Base-by-base conservation (phyloP, 2,113 vertebrate genomes). In the Microcebus ravelobensis region DNA sequence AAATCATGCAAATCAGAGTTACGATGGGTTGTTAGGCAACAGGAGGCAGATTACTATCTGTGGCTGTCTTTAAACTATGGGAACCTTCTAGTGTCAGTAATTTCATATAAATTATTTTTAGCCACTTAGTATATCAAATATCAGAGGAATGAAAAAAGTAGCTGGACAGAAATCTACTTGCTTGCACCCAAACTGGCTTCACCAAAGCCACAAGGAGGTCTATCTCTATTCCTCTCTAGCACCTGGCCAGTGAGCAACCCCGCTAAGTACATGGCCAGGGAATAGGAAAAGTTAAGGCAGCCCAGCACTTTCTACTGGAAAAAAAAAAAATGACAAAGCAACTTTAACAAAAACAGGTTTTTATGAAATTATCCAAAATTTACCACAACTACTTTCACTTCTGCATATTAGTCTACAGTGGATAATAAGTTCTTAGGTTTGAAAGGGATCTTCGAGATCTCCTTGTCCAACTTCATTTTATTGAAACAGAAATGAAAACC, bases 401-500 rank as follows among this genome's bases (percentile, higher is more conserved):
- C 42, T 61, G 76, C 9, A 45, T 71, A 20, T 77, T 76, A 70
- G 63, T 82, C 61, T 82, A 63, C 14, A 90, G n/a, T 74, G 42
- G 45, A 87, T 18, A 39, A 36, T 87, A 94, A 59, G 1, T 92
- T 92, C 65, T 87, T 79, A 63, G 73, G 82, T 39, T 36, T 81
- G 59, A 83, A 73, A 96, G 91, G 67, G 45, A 87, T 48, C 48
- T 73, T 93, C 36, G n/a, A 80, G 79, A 81, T 61, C 57, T 71
- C 85, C 59, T 39, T 85, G 87, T 59, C 39, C 65, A 87, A 90
- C 39, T 88, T 90, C 70, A 96, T 92, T 87, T 67, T 96, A 90
- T 31, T 90, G 55, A 93, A 96, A 90, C 91, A 81, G 42, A 91
- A 95, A 93, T 93, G 80, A 87, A 90, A 90, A 94, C 67, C 63